phyloP scores from a whole-genome alignment of 2,888 invertebrate species.

The Camptogramma bilineatum region DNA sequence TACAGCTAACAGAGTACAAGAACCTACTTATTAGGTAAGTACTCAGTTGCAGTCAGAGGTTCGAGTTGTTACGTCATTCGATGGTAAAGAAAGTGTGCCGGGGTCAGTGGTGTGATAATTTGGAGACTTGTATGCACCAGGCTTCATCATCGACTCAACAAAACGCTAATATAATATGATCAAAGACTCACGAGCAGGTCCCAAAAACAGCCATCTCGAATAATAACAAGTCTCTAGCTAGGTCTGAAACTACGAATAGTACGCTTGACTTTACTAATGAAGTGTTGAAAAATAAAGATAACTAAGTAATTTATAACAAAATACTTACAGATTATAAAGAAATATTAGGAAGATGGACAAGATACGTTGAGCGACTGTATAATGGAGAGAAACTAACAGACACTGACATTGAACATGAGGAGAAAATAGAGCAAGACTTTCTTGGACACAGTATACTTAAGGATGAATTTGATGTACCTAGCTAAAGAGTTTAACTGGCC shows the following conservation, averaged over 20 bases:
- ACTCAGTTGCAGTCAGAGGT: slow-evolving; percentile 18
- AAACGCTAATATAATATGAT: slow-evolving; percentile 10
- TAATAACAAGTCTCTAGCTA: neutral
- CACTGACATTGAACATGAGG: too few relatives aligned
- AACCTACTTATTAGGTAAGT: neutral
- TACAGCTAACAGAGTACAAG: slow-evolving; percentile 2
- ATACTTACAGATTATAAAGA: too few relatives aligned
- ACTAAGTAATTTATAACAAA: too few relatives aligned
- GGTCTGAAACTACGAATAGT: neutral
- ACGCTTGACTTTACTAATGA: too few relatives aligned
- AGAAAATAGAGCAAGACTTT: too few relatives aligned
- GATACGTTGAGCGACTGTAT: too few relatives aligned
- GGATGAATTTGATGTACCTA: too few relatives aligned
- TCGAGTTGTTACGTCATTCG: slow-evolving; percentile 43
- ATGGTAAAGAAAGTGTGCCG: slow-evolving; percentile 54
- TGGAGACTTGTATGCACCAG: slow-evolving; percentile 48
- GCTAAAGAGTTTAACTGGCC: too few relatives aligned
- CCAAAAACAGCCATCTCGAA: neutral
- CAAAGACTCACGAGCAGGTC: neutral
- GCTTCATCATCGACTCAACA: slow-evolving; percentile 14
- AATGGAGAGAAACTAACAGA: too few relatives aligned
- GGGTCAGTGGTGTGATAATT: slow-evolving; percentile 55
- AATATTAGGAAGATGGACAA: too few relatives aligned
- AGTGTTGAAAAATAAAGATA: too few relatives aligned
- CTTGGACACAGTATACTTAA: too few relatives aligned